Evolutionary conservation across 2,113 vertebrate genomes (phyloP).

Genomic region (Anas platyrhynchos): DNA sequence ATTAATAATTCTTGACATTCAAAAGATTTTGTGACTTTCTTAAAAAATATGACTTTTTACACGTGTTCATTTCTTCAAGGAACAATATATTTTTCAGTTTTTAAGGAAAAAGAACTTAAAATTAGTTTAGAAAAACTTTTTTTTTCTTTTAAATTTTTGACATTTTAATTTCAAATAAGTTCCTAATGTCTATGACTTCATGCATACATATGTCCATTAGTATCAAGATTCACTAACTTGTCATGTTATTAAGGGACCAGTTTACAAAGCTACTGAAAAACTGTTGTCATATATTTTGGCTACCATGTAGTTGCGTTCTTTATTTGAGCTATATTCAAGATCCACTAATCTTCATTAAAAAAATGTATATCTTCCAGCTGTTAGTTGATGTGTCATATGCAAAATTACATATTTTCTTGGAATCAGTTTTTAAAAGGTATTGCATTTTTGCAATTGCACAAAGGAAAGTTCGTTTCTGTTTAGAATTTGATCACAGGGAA

Average conservation of each 20-base stretch:
- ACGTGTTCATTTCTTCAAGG: background rate
- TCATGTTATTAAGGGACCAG: background rate
- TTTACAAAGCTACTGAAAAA: background rate
- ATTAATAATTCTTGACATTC: conserved; percentile 71
- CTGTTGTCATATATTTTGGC: background rate
- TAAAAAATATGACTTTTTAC: conserved; percentile 2
- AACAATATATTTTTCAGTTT: background rate
- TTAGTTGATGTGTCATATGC: background rate
- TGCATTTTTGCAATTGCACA: background rate
- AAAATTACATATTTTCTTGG: background rate
- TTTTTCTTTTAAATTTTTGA: background rate
- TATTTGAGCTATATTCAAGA: background rate
- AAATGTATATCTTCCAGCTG: background rate
- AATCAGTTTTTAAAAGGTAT: background rate
- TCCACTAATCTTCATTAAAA: background rate
- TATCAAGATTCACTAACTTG: background rate
- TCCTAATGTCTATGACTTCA: background rate
- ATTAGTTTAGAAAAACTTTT: background rate
- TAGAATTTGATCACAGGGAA: background rate
- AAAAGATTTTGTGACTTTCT: conserved; percentile 20
- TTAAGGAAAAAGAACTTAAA: background rate
- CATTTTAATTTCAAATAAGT: background rate
- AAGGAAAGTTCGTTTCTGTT: background rate
- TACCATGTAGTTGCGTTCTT: background rate
- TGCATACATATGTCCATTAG: background rate